A percentile compares a stretch with the other conserved stretches of the same genome.
phyloP scores from a whole-genome alignment of 64 coral and sea anemone species.

The Montipora cactus region DNA sequence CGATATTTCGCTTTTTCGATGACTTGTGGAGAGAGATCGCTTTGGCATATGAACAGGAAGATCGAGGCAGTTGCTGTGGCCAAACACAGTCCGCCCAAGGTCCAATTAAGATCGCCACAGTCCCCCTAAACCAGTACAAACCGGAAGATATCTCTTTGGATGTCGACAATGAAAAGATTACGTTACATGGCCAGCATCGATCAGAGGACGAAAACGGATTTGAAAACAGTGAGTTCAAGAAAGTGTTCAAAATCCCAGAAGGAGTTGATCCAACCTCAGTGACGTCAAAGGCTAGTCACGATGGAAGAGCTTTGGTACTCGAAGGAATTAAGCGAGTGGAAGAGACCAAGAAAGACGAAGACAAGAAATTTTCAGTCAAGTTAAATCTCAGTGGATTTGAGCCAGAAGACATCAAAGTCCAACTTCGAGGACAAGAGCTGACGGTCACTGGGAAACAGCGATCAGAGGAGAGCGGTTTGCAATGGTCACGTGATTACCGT shows the following conservation, averaged over 20 bases:
- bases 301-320: constrained; percentile 75
- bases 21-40: not conserved
- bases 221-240: constrained; percentile 70
- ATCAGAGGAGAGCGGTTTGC: constrained; percentile 47
- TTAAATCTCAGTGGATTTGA: constrained; percentile 76
- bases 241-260: constrained; percentile 75
- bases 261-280: constrained; percentile 74
- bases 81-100: not conserved
- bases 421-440: constrained; percentile 76
- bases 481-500: constrained; percentile 61
- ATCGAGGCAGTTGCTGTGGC: not conserved
- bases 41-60: not conserved
- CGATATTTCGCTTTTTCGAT: not conserved
- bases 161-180: constrained; percentile 48
- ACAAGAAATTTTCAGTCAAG: constrained; percentile 77
- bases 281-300: constrained; percentile 35
- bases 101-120: constrained; percentile 11
- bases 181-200: constrained; percentile 63
- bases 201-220: constrained; percentile 71
- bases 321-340: constrained; percentile 18
- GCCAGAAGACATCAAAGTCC: constrained; percentile 83
- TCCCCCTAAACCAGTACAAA: constrained; percentile 36
- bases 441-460: constrained; percentile 65
- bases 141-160: constrained; percentile 53
- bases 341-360: constrained; percentile 45